phyloP scores from a whole-genome alignment of 2,113 vertebrate species.

The Corythoichthys haematopterus region DNA sequence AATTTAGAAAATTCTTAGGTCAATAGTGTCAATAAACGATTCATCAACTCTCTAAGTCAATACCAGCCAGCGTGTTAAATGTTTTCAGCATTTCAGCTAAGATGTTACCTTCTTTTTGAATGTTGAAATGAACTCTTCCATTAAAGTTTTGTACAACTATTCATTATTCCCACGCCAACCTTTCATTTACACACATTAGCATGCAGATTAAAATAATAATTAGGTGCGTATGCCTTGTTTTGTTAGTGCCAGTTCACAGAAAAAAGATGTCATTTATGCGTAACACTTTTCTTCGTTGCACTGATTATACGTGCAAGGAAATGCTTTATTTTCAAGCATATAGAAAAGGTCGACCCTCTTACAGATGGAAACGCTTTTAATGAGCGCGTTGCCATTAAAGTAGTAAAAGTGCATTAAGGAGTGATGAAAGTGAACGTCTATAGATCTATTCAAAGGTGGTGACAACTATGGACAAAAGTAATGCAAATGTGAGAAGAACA shows the following conservation, averaged over 20 bases:
- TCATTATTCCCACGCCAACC: neutral
- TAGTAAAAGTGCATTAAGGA: neutral
- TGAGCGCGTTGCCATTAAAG: neutral
- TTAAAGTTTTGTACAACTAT: neutral
- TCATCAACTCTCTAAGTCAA: too few relatives aligned
- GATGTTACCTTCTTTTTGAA: neutral
- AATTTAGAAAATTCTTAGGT: too few relatives aligned
- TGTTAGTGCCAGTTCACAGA: neutral
- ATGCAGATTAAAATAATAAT: slow-evolving; percentile 3
- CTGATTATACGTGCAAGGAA: neutral
- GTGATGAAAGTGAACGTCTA: neutral
- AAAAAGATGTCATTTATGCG: neutral
- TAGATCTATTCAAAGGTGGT: neutral
- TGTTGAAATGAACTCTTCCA: neutral
- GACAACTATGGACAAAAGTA: neutral
- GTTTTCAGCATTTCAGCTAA: neutral
- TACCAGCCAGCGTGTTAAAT: too few relatives aligned
- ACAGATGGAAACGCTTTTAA: neutral
- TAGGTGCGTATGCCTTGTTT: neutral
- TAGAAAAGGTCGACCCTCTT: neutral
- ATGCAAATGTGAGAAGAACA: neutral
- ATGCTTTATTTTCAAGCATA: neutral
- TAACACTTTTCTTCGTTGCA: neutral
- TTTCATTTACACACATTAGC: slow-evolving; percentile 4
- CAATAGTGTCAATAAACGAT: too few relatives aligned